Base-by-base conservation (phyloP, 2,113 vertebrate genomes). In the Cacatua alba region DNA sequence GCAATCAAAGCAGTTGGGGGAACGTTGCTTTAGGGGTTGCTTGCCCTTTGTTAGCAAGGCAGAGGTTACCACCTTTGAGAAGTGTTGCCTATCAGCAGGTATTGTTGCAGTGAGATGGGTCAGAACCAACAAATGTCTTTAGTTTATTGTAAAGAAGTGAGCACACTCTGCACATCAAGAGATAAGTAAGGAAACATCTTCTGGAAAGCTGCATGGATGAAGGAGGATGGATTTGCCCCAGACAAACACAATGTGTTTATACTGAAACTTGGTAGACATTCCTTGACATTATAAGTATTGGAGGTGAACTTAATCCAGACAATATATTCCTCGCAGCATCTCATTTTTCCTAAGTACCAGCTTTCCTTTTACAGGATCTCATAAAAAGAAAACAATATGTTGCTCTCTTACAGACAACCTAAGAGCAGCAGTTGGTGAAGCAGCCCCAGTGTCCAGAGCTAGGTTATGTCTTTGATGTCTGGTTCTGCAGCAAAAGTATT, bases 301-400 rank as follows among this genome's bases (percentile, higher is more conserved):
- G 67, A 89, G 41, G 91, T 35, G 62, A 93, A 83, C 86, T 89
- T 95, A 96, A 96, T 84, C 83, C 69, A 71, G 57, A 11, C 94
- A 84, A 82, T 86, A 94, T 92, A 94, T 51, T 91, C 90, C 80
- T 94, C 55, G n/a, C 86, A 88, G 74, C 72, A 84, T 94, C 95
- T 94, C 68, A 86, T 93, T 95, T 95, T 94, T 90, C 53, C 43
- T 69, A 91, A 92, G 82, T 72, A 84, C 60, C 57, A 92, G 80
- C 82, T 81, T 94, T 93, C 83, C 69, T 84, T 96, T 95, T 95
- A 95, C 81, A 86, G 80, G 70, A 57, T 85, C 88, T 95, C 94
- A 89, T 96, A 94, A 97, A 97, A 95, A 39, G 60, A 64, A 95
- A 97, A 86, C 72, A 93, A 57, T 95, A 94, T 59, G 81, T 91